Conservation (phyloP, 2,797 vertebrate genomes). For the Platalea minor region DNA sequence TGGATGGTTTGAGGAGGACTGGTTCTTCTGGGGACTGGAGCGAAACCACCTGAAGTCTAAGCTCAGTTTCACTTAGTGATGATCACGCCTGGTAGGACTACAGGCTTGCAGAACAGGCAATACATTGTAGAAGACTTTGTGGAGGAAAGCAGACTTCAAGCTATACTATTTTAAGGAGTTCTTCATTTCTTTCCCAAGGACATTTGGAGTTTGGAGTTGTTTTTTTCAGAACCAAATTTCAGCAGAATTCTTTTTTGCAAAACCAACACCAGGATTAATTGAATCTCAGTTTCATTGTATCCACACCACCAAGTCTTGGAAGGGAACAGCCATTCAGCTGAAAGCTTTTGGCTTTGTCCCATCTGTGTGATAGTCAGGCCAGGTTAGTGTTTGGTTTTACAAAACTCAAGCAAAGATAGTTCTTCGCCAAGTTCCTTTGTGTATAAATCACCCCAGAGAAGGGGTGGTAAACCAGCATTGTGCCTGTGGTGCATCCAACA, state of each 20-base stretch:
- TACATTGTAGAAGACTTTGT: background rate
- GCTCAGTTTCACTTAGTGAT: background rate
- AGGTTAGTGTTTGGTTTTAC: background rate
- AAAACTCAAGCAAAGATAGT: background rate
- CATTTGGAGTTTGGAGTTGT: background rate
- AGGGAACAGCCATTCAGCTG: background rate
- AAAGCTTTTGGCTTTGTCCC: background rate
- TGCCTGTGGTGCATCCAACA: background rate
- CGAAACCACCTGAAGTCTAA: background rate
- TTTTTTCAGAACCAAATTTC: background rate
- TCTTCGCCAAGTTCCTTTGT: background rate
- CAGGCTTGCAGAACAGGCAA: background rate
- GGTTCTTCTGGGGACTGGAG: background rate
- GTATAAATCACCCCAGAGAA: background rate
- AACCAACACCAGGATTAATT: background rate
- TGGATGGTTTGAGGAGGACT: background rate
- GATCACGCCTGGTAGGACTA: background rate
- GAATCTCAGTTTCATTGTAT: background rate
- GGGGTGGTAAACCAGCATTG: background rate
- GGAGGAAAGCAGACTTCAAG: background rate
- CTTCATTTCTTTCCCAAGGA: background rate
- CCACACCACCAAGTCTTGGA: background rate
- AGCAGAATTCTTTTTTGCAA: background rate
- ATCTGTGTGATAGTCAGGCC: background rate
- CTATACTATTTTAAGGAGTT: background rate